Percentiles rank a stretch among this genome's conserved stretches.
Conservation (phyloP, 2,888 invertebrate genomes). For the Diabrotica balteata region DNA sequence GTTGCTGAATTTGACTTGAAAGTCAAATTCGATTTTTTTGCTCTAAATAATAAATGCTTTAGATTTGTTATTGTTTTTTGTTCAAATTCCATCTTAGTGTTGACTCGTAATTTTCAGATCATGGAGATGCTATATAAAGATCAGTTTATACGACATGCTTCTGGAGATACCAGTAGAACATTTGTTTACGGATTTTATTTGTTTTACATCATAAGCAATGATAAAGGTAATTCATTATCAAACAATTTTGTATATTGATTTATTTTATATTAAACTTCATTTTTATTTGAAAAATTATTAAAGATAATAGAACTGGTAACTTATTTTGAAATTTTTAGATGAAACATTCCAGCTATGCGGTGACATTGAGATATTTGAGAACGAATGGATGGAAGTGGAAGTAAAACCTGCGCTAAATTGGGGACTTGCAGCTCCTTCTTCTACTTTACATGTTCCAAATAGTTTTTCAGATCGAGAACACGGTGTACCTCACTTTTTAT, state of each 20-base stretch:
- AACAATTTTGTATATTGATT: too few relatives aligned
- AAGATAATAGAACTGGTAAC: constrained; percentile 17
- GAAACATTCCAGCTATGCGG: constrained; percentile 71
- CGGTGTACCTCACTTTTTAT: constrained; percentile 67
- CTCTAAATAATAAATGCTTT: not conserved
- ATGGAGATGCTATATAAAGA: constrained; percentile 76
- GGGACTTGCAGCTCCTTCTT: constrained; percentile 46
- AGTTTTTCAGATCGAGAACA: constrained; percentile 56
- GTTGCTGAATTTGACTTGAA: too few relatives aligned
- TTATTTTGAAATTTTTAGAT: constrained; percentile 46
- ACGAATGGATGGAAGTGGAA: constrained; percentile 92
- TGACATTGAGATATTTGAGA: constrained; percentile 83
- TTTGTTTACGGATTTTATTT: constrained; percentile 92
- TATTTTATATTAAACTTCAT: too few relatives aligned
- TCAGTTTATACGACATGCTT: constrained; percentile 87
- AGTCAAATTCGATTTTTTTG: too few relatives aligned
- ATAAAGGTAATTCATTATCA: constrained; percentile 62
- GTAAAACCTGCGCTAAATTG: constrained; percentile 68
- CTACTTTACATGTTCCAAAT: constrained; percentile 49
- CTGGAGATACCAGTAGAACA: constrained; percentile 80
- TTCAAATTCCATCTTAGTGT: not conserved
- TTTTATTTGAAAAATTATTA: not conserved
- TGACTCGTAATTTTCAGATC: constrained; percentile 42
- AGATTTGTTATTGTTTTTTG: not conserved
- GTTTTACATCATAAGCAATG: constrained; percentile 78